A percentile compares a stretch with the other conserved stretches of the same genome.
These are phyloP conservation scores for Hydrocynus forskahlii DNA, from an alignment of 2,797 vertebrate genomes.

Conservation along the genomic window DNA sequence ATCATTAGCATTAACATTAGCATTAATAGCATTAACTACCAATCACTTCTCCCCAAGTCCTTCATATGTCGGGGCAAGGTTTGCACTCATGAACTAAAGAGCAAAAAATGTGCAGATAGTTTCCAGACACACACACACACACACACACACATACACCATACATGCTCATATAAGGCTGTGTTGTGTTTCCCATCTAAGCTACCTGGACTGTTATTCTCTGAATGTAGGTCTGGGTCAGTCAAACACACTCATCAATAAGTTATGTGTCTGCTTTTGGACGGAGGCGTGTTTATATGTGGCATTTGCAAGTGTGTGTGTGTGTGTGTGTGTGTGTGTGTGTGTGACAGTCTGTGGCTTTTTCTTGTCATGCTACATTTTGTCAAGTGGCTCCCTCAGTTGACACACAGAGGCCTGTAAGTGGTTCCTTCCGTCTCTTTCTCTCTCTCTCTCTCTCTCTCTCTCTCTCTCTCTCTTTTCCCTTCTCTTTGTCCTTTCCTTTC, in stretches of 20 bases:
- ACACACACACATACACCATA: neutral
- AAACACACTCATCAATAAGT: conserved; percentile 39
- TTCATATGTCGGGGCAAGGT: too few species aligned
- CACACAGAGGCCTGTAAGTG: neutral
- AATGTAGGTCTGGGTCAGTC: conserved; percentile 34
- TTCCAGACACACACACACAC: conserved; percentile 4
- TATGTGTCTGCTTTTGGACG: conserved; percentile 17
- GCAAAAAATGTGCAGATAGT: neutral
- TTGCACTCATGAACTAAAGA: too few species aligned
- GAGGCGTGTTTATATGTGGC: neutral
- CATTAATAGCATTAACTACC: neutral
- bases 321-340: neutral
- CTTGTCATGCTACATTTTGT: neutral
- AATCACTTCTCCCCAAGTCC: neutral
- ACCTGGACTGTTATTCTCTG: conserved; percentile 14
- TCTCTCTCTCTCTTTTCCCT: neutral
- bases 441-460: neutral
- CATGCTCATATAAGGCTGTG: neutral
- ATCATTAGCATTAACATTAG: neutral
- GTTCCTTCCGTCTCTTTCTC: neutral
- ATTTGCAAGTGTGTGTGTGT: neutral
- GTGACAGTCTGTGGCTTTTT: neutral
- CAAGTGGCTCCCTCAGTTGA: neutral
- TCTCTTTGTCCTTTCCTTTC: neutral
- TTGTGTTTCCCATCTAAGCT: conserved; percentile 1